Evolutionary conservation across 1,140 invertebrate species (phyloP).

Genomic region (Cotesia glomerata): DNA sequence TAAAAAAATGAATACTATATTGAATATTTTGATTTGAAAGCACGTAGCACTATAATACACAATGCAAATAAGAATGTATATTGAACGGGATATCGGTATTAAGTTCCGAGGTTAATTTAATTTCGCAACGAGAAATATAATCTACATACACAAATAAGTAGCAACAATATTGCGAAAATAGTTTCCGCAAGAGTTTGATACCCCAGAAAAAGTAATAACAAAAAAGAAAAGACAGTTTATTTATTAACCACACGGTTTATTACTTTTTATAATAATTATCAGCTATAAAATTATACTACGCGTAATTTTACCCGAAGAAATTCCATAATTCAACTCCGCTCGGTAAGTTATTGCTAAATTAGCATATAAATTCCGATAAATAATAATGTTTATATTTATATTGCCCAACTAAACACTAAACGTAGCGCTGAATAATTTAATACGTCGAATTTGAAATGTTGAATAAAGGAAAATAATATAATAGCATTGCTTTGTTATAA

Average conservation of each 20-base stretch:
- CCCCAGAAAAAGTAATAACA: background rate
- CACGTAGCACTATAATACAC: constrained; percentile 41
- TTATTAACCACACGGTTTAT: background rate
- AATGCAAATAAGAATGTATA: constrained; percentile 4
- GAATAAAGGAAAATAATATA: no score
- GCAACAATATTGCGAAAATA: no score
- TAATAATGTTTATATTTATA: background rate
- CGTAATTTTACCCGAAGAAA: no score
- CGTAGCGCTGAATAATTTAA: no score
- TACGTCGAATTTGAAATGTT: no score
- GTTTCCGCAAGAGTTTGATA: background rate
- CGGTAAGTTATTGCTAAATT: background rate
- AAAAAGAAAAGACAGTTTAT: background rate
- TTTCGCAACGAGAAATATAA: constrained; percentile 13
- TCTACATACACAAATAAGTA: constrained; percentile 30
- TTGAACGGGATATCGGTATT: constrained; percentile 42
- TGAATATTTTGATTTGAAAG: constrained; percentile 51
- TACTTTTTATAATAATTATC: no score
- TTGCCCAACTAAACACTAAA: no score
- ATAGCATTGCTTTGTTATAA: background rate
- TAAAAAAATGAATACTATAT: constrained; percentile 41
- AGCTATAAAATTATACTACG: background rate
- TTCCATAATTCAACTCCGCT: no score
- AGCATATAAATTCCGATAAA: background rate
- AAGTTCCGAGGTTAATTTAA: constrained; percentile 32